Evolutionary conservation across 2,113 vertebrate species (phyloP).

Genomic region (Arizona elegans): DNA sequence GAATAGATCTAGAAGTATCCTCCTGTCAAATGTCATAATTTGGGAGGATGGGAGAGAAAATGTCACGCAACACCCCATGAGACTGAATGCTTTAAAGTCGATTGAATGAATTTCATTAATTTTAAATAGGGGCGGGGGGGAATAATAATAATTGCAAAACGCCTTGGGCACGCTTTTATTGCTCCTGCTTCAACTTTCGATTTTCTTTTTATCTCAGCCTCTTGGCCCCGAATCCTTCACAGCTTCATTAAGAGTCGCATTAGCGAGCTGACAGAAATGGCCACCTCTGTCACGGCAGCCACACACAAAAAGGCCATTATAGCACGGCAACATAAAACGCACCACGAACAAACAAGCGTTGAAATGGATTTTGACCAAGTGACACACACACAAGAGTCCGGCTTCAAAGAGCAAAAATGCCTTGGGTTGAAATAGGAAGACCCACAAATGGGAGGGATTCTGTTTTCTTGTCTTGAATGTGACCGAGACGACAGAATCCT

Average conservation of each 20-base stretch:
- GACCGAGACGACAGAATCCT: neutral
- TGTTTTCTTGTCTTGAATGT: neutral
- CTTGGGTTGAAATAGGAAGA: neutral
- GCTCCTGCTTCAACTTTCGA: neutral
- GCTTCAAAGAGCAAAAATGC: neutral
- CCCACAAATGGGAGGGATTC: neutral
- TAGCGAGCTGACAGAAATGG: neutral
- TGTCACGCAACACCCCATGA: constrained; percentile 23
- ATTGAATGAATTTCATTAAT: constrained; percentile 27
- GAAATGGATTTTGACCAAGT: neutral
- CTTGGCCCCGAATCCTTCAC: neutral
- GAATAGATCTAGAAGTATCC: constrained; percentile 9
- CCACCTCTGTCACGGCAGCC: neutral
- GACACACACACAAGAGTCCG: neutral
- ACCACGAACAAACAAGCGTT: neutral
- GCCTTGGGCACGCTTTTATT: neutral
- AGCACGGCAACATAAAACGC: neutral
- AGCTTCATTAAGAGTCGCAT: neutral
- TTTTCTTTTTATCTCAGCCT: constrained; percentile 16
- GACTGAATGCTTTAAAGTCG: constrained; percentile 8
- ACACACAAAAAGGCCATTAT: neutral
- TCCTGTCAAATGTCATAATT: constrained; percentile 24
- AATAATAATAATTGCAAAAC: constrained; percentile 17
- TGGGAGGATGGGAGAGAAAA: neutral
- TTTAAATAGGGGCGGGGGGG: constrained; percentile 30